Base-by-base conservation (phyloP, 2,888 invertebrate species). In the Patella depressa region DNA sequence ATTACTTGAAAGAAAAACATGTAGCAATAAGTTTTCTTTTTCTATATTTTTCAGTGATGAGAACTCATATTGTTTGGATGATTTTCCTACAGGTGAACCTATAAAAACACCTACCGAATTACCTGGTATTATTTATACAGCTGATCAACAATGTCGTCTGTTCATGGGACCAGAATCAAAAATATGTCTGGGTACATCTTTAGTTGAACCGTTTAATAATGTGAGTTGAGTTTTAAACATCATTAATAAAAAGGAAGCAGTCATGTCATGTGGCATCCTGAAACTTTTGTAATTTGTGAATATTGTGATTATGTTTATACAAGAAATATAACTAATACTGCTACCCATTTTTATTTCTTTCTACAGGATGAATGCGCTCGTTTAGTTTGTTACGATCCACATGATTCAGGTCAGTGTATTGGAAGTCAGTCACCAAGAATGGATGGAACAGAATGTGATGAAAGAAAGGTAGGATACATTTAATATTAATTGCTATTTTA, bases 371-470 rank as follows among this genome's bases (percentile, higher is more conserved):
- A 79, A 57, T 83, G 83, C 54, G 74, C 75, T 34, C 75, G 78
- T 14, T 74, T 83, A 71, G 74, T 79, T 59, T 82, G 83, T 72
- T 73, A 57, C 17, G 79, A 81, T 54, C 80, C 81, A 9, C 9
- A n/a, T 17, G 4, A 71, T n/a, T 34, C 76, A 0, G 77, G 75
- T 1, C 14, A 73, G 14, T 79, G 79, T 57, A 74, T 59, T 7
- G 71, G 72, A 34, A 72, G 76, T 19, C 70, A 74, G 24, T 76
- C 77, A 0, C 85, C 86, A 3, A 65, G 84, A 70, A 82, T 87
- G 82, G 88, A 88, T 73, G 88, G 88, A 1, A 87, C 87, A n/a
- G 86, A 86, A 74, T 88, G 88, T 80, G 87, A 85, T 0, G 75
- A 84, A 55, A 82, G 86, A 77, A 86, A 86, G 81, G 88, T 88